Percentiles rank a stretch among this genome's conserved stretches.
Conservation (phyloP, 2,888 invertebrate species). For the Trilocha varians region DNA sequence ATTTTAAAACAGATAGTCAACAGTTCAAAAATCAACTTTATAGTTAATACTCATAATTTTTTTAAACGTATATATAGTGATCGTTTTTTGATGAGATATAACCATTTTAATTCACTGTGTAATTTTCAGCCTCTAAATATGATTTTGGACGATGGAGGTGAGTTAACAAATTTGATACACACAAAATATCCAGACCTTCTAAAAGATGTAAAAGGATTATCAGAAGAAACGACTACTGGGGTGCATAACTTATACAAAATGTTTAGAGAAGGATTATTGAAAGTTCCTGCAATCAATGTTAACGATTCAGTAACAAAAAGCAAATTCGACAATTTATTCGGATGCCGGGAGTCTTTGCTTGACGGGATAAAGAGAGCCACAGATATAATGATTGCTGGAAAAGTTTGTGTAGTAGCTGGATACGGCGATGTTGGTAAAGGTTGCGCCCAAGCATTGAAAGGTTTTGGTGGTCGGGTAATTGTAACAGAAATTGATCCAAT, state of each 20-base stretch:
- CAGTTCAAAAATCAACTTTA: too few relatives aligned
- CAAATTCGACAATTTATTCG: slow-evolving; percentile 99
- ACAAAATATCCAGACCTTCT: slow-evolving; percentile 90
- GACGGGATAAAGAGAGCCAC: slow-evolving; percentile 99
- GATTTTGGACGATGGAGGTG: slow-evolving; percentile 99
- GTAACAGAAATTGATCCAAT: slow-evolving; percentile 99
- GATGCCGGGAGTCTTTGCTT: slow-evolving; percentile 97
- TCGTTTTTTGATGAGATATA: too few relatives aligned
- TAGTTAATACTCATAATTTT: too few relatives aligned
- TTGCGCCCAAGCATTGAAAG: slow-evolving; percentile 94
- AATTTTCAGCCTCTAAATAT: slow-evolving; percentile 89
- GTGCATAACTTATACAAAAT: slow-evolving; percentile 98
- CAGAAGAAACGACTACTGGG: slow-evolving; percentile 99
- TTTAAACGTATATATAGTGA: too few relatives aligned
- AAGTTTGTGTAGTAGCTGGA: slow-evolving; percentile 98
- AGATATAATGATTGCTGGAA: slow-evolving; percentile 99
- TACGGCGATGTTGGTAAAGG: slow-evolving; percentile 99
- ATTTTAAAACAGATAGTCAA: too few relatives aligned
- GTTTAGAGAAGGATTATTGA: slow-evolving; percentile 88
- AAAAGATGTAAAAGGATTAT: slow-evolving; percentile 87
- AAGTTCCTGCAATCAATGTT: slow-evolving; percentile 97
- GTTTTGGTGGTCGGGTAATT: slow-evolving; percentile 96
- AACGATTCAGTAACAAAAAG: slow-evolving; percentile 99
- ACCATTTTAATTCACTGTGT: slow-evolving; percentile 1
- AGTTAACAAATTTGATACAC: slow-evolving; percentile 96